Percentiles rank a stretch among this genome's conserved stretches.
phyloP scores from a whole-genome alignment of 2,888 invertebrate genomes.

The Timandra comae region DNA sequence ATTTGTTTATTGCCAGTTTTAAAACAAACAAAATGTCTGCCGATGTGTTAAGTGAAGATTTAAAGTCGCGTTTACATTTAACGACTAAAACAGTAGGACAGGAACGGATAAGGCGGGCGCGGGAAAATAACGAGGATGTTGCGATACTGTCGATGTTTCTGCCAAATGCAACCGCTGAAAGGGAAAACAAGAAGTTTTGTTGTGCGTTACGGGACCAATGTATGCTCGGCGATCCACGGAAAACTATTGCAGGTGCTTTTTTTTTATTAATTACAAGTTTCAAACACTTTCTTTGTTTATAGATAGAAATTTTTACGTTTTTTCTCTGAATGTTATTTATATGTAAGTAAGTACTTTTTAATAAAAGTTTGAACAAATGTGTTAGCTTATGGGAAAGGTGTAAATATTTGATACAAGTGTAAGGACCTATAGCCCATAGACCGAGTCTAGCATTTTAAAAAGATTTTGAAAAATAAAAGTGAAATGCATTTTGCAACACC shows the following conservation, averaged over 20 bases:
- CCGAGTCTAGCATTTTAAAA: too few species aligned
- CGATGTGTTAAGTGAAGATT: constrained; percentile 86
- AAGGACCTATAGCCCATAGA: too few species aligned
- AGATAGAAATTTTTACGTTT: too few species aligned
- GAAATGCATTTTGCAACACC: too few species aligned
- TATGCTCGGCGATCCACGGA: constrained; percentile 84
- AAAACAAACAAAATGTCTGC: constrained; percentile 79
- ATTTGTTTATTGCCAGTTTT: constrained; percentile 13
- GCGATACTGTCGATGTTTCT: constrained; percentile 91
- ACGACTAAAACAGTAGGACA: constrained; percentile 89
- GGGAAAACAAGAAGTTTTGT: constrained; percentile 84
- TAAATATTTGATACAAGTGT: too few species aligned
- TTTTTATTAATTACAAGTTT: too few species aligned
- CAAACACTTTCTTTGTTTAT: too few species aligned
- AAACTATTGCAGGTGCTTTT: constrained; percentile 84
- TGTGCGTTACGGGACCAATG: constrained; percentile 87
- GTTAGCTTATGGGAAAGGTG: too few species aligned
- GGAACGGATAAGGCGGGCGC: constrained; percentile 86
- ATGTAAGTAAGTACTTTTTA: too few species aligned
- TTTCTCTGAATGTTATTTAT: too few species aligned
- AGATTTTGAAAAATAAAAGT: too few species aligned
- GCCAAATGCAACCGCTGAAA: constrained; percentile 79
- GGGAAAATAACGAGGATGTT: constrained; percentile 91
- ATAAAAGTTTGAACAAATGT: too few species aligned
- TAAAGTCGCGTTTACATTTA: constrained; percentile 83